Conservation (phyloP, 2,888 invertebrate species). For the Catocala sponsa region DNA sequence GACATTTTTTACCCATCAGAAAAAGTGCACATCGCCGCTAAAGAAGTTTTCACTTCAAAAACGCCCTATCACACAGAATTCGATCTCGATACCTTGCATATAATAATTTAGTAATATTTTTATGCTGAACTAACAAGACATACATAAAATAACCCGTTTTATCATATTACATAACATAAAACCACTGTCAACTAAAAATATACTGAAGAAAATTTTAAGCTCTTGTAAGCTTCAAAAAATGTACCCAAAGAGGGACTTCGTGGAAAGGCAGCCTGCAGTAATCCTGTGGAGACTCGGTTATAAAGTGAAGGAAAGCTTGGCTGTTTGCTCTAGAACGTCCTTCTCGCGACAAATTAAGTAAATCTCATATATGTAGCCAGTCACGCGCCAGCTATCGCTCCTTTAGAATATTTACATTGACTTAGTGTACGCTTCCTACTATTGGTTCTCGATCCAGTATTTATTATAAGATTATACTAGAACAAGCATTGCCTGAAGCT, state of each 20-base stretch:
- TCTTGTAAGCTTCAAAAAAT: slow-evolving; percentile 16
- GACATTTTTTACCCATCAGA: too few relatives aligned
- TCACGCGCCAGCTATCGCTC: slow-evolving; percentile 71
- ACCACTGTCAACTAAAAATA: too few relatives aligned
- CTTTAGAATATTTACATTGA: slow-evolving; percentile 66
- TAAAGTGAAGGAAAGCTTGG: slow-evolving; percentile 59
- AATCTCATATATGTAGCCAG: slow-evolving; percentile 68
- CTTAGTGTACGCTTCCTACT: slow-evolving; percentile 51
- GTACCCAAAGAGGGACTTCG: slow-evolving; percentile 22
- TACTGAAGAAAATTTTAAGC: not conserved
- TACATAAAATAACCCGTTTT: too few relatives aligned
- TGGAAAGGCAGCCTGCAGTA: slow-evolving; percentile 19
- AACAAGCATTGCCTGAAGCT: too few relatives aligned
- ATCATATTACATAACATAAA: too few relatives aligned
- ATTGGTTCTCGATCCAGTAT: slow-evolving; percentile 48
- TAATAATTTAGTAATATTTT: too few relatives aligned
- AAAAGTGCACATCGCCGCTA: too few relatives aligned
- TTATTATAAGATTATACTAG: not conserved
- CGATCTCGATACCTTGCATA: too few relatives aligned
- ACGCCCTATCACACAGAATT: too few relatives aligned
- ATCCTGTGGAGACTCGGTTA: slow-evolving; percentile 34
- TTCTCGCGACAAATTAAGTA: slow-evolving; percentile 70
- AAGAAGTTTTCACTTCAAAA: too few relatives aligned
- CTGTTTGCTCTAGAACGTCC: slow-evolving; percentile 52
- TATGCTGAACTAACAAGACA: too few relatives aligned